Base-by-base conservation (phyloP, 2,888 invertebrate species). In the Campoplex nolae region DNA sequence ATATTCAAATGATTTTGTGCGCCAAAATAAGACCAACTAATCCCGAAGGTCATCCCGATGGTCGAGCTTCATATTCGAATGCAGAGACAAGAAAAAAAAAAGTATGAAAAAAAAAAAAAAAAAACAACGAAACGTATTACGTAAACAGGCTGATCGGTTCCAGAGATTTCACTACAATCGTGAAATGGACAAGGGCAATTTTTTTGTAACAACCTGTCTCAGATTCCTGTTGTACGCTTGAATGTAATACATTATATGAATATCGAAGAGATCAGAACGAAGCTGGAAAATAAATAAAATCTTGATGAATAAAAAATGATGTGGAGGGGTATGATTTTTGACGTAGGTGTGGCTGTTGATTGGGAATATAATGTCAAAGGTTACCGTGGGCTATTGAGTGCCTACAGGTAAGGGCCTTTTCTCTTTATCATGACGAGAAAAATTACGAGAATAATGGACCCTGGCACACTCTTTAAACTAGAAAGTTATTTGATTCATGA, bases 171-270 rank as follows among this genome's bases (percentile, higher is more conserved):
- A 79, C 74, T 86, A 71, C 76, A 71, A 45, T 81, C 80, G 35
- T 38, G 71, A 68, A 77, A 73, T 48, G 23, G 65, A 73, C 77
- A 70, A 87, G 81, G 81, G 77, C 81, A 84, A 28, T 83, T 86
- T 87, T 58, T 62, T 68, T 67, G 9, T 75, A 32, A 70, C 32
- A 51, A 70, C 71, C 42, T 13, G 28, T 76, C 54, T 76, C 62
- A 48, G 48, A 77, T 77, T 77, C 28, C 68, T 23, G 51, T 28
- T 35, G 11, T 62, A 38, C 45, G 42, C 70, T 45, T 35, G 45
- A 74, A n/a, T 54, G 67, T 13, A 74, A 38, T 28, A 45, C 32
- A 13, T 68, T 68, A 54, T 58, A 58, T 42, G 54, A 48, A 32
- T 45, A 65, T 77, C n/a, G 28, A 77, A 9, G n/a, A 54, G 23